Conservation (phyloP, 23 tunicate genomes). For the Pegea sp. region DNA sequence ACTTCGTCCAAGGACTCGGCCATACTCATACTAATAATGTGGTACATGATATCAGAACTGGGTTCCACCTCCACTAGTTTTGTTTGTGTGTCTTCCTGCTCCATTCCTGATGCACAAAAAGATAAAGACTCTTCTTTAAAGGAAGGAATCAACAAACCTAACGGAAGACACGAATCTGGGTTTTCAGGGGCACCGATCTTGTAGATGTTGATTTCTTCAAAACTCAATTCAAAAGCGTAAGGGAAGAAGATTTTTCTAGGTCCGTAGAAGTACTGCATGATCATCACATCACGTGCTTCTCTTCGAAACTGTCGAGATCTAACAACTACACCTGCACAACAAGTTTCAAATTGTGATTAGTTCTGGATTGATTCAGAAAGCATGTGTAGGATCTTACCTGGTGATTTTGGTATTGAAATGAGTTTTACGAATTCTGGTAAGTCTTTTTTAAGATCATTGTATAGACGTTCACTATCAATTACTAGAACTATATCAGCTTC, state of each 20-base stretch:
- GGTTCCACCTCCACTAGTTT: constrained; percentile 71
- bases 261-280: constrained; percentile 74
- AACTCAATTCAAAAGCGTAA: constrained; percentile 57
- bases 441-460: constrained; percentile 75
- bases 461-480: constrained; percentile 63
- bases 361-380: neutral
- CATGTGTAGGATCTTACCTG: constrained; percentile 11
- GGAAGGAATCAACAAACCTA: constrained; percentile 16
- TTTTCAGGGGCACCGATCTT: constrained; percentile 80
- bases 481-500: constrained; percentile 82
- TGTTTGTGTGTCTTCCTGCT: constrained; percentile 74
- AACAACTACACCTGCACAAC: constrained; percentile 72
- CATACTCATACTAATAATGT: constrained; percentile 61
- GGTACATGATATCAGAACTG: constrained; percentile 44
- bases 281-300: constrained; percentile 44
- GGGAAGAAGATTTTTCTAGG: constrained; percentile 70
- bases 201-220: constrained; percentile 41
- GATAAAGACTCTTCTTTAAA: neutral
- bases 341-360: too few species aligned
- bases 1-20: constrained; percentile 87
- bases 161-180: constrained; percentile 71
- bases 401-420: constrained; percentile 67
- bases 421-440: constrained; percentile 76
- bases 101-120: constrained; percentile 65
- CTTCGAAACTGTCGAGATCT: constrained; percentile 49